Conservation (phyloP, 2,113 vertebrate genomes). For the Nycticryphes semicollaris region DNA sequence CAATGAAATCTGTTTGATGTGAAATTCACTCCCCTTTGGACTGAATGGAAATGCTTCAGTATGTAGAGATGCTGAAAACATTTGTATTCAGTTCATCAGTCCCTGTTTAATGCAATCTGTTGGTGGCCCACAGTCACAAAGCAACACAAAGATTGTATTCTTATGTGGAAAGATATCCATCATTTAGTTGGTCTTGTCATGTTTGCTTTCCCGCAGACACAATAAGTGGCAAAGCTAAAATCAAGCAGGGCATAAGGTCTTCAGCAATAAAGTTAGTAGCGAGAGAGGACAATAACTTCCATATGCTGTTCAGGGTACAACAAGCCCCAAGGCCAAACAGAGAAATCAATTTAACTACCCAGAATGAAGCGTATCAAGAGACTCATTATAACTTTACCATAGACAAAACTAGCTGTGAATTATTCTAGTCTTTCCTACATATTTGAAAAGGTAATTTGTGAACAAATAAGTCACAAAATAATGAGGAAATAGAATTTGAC, state of each 20-base stretch:
- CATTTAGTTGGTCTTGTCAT: conserved; percentile 31
- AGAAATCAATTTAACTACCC: neutral
- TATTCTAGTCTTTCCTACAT: neutral
- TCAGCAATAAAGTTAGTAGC: neutral
- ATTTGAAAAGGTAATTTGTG: neutral
- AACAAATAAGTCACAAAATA: neutral
- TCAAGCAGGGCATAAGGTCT: neutral
- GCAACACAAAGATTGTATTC: conserved; percentile 38
- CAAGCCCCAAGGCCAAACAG: neutral
- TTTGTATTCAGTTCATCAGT: conserved; percentile 23
- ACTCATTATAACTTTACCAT: neutral
- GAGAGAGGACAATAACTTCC: neutral
- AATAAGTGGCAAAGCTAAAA: conserved; percentile 14
- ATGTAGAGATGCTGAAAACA: neutral
- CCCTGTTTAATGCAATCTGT: conserved; percentile 41
- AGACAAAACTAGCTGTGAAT: neutral
- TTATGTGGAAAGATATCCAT: conserved; percentile 35
- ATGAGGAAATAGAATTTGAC: neutral
- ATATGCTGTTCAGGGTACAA: neutral
- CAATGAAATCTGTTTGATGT: neutral
- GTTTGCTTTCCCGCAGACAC: conserved; percentile 28
- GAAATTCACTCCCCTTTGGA: neutral
- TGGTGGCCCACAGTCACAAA: conserved; percentile 32
- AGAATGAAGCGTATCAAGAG: neutral
- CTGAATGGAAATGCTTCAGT: neutral